Percentiles rank a stretch among this genome's conserved stretches.
Conservation (phyloP, 2,888 invertebrate species). For the Heliconius charithonia region DNA sequence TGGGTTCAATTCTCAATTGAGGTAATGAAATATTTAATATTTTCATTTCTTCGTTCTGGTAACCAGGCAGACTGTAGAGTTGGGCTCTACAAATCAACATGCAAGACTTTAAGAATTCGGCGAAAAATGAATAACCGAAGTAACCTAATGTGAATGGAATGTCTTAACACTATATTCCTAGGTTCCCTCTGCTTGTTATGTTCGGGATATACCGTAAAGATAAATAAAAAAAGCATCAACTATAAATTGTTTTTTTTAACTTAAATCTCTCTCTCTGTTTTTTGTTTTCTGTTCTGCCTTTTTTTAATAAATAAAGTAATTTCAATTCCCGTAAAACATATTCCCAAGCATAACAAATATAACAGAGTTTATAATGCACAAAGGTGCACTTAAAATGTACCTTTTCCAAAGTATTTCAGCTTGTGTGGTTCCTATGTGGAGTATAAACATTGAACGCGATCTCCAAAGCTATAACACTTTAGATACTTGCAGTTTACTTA, state of each 20-base stretch:
- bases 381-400: conserved; percentile 32
- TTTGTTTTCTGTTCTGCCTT: too few relatives aligned
- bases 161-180: neutral
- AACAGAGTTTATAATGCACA: neutral
- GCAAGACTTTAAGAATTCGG: neutral
- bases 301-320: too few relatives aligned
- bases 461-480: conserved; percentile 56
- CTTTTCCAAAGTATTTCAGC: conserved; percentile 29
- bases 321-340: neutral
- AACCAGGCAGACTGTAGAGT: neutral
- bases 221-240: neutral
- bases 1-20: neutral
- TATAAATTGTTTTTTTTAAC: too few relatives aligned
- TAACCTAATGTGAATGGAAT: neutral
- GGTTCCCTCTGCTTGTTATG: neutral
- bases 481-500: conserved; percentile 54
- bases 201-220: neutral
- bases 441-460: conserved; percentile 41
- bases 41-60: neutral
- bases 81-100: neutral
- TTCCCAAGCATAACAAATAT: neutral
- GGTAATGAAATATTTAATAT: neutral
- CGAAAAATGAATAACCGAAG: neutral
- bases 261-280: too few relatives aligned
- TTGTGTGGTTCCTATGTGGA: conserved; percentile 34